These are phyloP conservation scores for Trididemnum miniatum DNA, from an alignment of 23 tunicate species.

Conservation along the genomic window DNA sequence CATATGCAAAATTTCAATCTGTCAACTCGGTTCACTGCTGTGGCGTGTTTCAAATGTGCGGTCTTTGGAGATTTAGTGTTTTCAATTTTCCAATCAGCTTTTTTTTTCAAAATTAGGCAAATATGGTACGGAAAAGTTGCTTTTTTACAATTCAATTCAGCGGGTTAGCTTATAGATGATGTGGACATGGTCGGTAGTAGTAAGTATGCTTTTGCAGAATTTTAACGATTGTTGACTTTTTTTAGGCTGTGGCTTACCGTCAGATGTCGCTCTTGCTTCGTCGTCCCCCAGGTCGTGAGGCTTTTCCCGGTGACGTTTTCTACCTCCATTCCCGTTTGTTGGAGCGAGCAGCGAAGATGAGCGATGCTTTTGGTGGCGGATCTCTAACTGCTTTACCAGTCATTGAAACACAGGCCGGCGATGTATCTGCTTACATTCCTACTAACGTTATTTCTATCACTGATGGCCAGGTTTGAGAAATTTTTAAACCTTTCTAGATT, in stretches of 20 bases:
- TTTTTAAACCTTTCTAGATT: no score
- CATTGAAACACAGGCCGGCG: constrained; percentile 99
- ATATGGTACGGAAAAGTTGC: no score
- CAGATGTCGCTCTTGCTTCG: constrained; percentile 99
- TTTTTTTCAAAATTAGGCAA: no score
- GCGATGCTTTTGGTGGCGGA: constrained; percentile 94
- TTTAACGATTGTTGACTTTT: constrained; percentile 6
- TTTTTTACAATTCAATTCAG: no score
- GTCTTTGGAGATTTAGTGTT: no score
- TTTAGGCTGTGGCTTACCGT: constrained; percentile 98
- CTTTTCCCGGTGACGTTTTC: constrained; percentile 99
- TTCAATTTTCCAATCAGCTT: no score
- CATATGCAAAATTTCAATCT: no score
- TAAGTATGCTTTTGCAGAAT: no score
- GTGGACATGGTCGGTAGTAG: no score
- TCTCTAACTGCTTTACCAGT: constrained; percentile 99
- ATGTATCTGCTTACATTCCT: constrained; percentile 99
- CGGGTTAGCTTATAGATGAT: no score
- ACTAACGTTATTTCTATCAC: constrained; percentile 99
- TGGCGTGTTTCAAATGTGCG: no score
- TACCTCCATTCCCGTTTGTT: constrained; percentile 98
- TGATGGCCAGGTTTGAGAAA: constrained; percentile 99
- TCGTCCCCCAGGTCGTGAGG: constrained; percentile 99
- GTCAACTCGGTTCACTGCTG: no score
- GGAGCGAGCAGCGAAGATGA: constrained; percentile 99